Evolutionary conservation across 2,113 vertebrate species (phyloP).

Genomic region (Microtus richardsoni): DNA sequence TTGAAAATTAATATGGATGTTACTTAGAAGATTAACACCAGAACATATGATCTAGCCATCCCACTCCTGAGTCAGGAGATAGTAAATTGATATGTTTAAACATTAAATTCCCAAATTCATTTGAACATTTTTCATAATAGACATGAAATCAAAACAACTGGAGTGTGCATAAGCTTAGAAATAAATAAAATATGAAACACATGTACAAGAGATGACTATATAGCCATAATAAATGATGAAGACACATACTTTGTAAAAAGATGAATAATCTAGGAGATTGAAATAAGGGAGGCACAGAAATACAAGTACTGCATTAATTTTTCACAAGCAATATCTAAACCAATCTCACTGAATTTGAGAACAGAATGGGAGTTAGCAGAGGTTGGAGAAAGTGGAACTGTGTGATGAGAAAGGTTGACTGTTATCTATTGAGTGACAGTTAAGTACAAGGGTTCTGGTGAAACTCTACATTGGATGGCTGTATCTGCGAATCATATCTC

Average conservation of each 20-base stretch:
- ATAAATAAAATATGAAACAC: not conserved
- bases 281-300: not conserved
- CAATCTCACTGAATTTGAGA: too few relatives aligned
- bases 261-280: not conserved
- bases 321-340: not conserved
- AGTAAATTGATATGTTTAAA: not conserved
- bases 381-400: accelerated
- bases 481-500: not conserved
- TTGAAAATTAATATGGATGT: not conserved
- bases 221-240: not conserved
- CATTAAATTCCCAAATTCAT: too few relatives aligned
- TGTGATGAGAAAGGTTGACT: too few relatives aligned
- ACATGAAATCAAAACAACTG: not conserved
- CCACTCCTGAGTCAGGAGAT: not conserved
- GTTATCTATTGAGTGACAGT: not conserved
- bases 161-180: not conserved
- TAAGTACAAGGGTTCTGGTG: accelerated
- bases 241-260: not conserved
- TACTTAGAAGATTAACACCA: not conserved
- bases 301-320: not conserved
- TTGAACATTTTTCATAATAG: not conserved
- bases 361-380: not conserved
- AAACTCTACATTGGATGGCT: accelerated
- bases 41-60: not conserved
- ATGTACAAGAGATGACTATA: not conserved